phyloP scores from a whole-genome alignment of 2,888 invertebrate genomes.

The Rotaria socialis region DNA sequence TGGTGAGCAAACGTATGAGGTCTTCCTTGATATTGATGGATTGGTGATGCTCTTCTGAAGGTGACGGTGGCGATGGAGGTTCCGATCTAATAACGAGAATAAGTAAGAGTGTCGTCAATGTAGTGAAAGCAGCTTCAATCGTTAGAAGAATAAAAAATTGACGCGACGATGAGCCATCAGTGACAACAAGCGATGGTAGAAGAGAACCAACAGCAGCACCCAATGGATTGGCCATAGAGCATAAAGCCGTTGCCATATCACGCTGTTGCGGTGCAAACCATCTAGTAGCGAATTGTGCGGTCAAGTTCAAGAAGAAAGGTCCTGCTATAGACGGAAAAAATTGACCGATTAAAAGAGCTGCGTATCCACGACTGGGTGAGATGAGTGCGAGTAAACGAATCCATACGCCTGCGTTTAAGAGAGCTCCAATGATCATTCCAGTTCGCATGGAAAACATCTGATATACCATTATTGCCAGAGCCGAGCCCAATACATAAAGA shows the following conservation, averaged over 20 bases:
- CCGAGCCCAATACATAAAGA: neutral
- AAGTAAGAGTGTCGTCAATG: neutral
- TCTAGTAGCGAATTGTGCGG: neutral
- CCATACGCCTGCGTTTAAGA: neutral
- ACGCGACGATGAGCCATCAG: neutral
- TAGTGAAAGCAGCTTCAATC: neutral
- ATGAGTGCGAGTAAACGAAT: conserved; percentile 6
- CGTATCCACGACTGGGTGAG: neutral
- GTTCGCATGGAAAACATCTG: neutral
- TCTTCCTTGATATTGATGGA: neutral
- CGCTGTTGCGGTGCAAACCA: conserved; percentile 1
- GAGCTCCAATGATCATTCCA: neutral
- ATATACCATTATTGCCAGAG: neutral
- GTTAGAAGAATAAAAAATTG: neutral
- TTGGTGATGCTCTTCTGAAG: neutral
- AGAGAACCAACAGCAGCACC: neutral
- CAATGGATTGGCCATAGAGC: neutral
- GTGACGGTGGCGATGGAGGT: neutral
- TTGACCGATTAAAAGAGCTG: neutral
- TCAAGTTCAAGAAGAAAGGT: neutral
- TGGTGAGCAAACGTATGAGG: neutral
- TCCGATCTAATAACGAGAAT: neutral
- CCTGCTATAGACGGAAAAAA: neutral
- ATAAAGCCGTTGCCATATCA: neutral
- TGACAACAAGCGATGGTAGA: neutral